A percentile compares a stretch with the other conserved stretches of the same genome.
Evolutionary conservation across 2,888 invertebrate species (phyloP).

Genomic region (Bellardia bayeri): DNA sequence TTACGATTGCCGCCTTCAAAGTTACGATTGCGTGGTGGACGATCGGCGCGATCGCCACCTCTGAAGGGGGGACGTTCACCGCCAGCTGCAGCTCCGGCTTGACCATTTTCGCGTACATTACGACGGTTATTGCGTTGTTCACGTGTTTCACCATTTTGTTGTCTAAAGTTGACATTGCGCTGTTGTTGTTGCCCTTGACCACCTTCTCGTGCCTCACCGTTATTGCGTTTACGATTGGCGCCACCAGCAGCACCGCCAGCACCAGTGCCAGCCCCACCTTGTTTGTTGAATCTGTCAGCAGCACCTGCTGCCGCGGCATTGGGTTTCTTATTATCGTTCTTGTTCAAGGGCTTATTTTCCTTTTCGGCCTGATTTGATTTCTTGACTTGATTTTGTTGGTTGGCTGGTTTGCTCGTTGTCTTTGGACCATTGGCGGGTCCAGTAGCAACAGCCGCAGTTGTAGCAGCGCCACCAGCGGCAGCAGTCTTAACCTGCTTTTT

Average conservation of each 20-base stretch:
- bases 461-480: conserved; percentile 72
- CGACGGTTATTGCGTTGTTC: conserved; percentile 87
- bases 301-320: conserved; percentile 43
- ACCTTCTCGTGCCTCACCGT: conserved; percentile 79
- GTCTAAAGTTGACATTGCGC: conserved; percentile 80
- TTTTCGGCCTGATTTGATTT: conserved; percentile 82
- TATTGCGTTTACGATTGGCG: conserved; percentile 77
- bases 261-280: conserved; percentile 76
- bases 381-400: conserved; percentile 75
- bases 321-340: conserved; percentile 80
- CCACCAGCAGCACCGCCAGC: conserved; percentile 74
- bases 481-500: conserved; percentile 81
- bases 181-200: conserved; percentile 75
- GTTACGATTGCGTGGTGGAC: conserved; percentile 83
- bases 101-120: conserved; percentile 85
- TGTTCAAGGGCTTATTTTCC: conserved; percentile 84
- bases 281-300: conserved; percentile 76
- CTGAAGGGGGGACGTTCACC: conserved; percentile 71
- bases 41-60: conserved; percentile 81
- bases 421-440: conserved; percentile 75
- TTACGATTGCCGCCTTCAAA: conserved; percentile 85
- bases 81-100: conserved; percentile 57
- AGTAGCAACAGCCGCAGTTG: conserved; percentile 66
- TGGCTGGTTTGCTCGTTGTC: conserved; percentile 70
- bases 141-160: conserved; percentile 86